Base-by-base conservation (phyloP, 2,888 invertebrate genomes). In the Aleiodes alternator region DNA sequence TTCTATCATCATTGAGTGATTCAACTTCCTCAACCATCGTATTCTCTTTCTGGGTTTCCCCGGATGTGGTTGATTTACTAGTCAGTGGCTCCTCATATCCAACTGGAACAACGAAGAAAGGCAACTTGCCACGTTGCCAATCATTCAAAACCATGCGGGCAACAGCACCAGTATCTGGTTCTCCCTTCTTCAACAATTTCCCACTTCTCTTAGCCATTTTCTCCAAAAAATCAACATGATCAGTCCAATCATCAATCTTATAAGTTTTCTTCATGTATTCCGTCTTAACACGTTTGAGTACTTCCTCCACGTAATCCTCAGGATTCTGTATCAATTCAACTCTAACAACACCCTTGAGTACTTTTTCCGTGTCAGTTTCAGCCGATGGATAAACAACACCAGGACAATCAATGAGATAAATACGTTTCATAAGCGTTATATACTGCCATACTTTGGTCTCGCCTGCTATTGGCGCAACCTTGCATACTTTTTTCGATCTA, bases 381-480 rank as follows among this genome's bases (percentile, higher is more conserved):
- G 97, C 97, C 9, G 96, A 96, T 8, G 99, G 98, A 90, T 98
- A 98, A 5, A 99, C 99, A 72, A 99, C 96, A 50, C 99, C 99
- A 3, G 99, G 99, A 90, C 99, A 99, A 91, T 99, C 99, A 82
- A 99, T 98, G 12, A 99, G 91, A 89, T 96, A 99, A 86, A 99
- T 99, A 82, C 97, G 93, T 83, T 94, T 94, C 99, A 99, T 99
- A 72, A 99, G 90, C 0, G 99, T 98, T 56, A 99, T 98, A 88
- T 99, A 99, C 89, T 99, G 99, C 99, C 99, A 99, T 1, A 99
- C 98, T 91, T 97, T 97, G 0, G 97, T 97, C 90, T 97, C 97
- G 5, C 99, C 99, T 75, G 99, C 99, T 85, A 99, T 97, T 0
- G 99, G 99, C 4, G 99, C 99, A 0, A 96, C 98, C 90, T 98